Conservation (phyloP, 2,888 invertebrate species). For the Tortricodes alternella region DNA sequence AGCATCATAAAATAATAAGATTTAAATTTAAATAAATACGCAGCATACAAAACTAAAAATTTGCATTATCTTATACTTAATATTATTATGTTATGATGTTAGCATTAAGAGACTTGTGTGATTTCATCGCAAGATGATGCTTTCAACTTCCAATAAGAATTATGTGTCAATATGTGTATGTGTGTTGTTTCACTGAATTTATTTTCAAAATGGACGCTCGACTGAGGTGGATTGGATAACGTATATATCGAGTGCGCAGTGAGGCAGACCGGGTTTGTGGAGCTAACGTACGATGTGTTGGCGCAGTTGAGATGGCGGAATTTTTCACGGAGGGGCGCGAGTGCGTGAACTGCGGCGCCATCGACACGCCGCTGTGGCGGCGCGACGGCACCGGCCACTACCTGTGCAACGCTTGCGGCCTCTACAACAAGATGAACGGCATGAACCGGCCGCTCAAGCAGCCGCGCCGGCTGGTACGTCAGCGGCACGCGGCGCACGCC, state of each 20-base stretch:
- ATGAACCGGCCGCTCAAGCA: conserved; percentile 98
- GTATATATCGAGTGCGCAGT: conserved; percentile 3
- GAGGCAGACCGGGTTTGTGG: conserved; percentile 22
- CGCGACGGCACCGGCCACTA: conserved; percentile 99
- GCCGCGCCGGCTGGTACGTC: conserved; percentile 98
- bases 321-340: conserved; percentile 96
- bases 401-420: conserved; percentile 99
- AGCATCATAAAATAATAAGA: too few relatives aligned
- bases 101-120: too few relatives aligned
- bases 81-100: too few relatives aligned
- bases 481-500: conserved; percentile 74
- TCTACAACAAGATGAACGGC: conserved; percentile 99
- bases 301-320: conserved; percentile 86
- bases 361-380: conserved; percentile 98
- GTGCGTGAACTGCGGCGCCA: conserved; percentile 99
- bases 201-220: conserved; percentile 37
- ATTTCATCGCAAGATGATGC: too few relatives aligned
- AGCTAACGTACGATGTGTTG: conserved; percentile 40
- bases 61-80: too few relatives aligned
- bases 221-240: conserved; percentile 34
- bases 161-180: not conserved
- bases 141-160: too few relatives aligned
- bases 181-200: not conserved
- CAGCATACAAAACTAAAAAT: too few relatives aligned
- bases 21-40: too few relatives aligned